These are phyloP conservation scores for Okapia johnstoni DNA, from an alignment of 2,113 vertebrate genomes.

Conservation along the genomic window DNA sequence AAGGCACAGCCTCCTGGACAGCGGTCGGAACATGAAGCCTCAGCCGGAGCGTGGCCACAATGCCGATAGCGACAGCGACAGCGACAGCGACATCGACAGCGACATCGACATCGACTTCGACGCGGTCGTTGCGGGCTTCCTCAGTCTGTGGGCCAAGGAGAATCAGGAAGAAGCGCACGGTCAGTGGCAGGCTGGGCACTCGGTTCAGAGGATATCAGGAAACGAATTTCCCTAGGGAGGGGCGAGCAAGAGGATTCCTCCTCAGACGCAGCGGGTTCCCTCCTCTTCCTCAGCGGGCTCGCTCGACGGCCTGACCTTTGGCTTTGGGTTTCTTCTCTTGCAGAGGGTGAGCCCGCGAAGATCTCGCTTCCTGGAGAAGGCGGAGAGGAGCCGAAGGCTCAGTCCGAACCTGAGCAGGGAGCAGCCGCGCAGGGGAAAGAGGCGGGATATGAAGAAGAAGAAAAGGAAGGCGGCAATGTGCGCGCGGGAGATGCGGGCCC, in stretches of 20 bases:
- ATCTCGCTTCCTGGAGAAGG: accelerated
- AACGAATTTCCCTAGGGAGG: background rate
- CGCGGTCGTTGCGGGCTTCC: accelerated
- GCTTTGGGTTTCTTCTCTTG: background rate
- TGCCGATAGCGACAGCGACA: accelerated
- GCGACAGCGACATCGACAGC: too few relatives aligned
- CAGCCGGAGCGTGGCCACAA: accelerated
- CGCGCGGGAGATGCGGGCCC: accelerated
- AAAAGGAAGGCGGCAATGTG: background rate
- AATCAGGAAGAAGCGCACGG: background rate
- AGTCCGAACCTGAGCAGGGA: background rate
- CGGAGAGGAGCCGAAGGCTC: background rate
- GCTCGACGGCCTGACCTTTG: background rate
- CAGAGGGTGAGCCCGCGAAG: background rate
- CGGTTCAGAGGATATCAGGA: background rate
- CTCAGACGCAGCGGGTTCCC: background rate
- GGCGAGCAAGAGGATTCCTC: too few relatives aligned
- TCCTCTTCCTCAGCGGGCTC: background rate
- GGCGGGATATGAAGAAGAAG: background rate
- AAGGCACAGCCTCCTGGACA: background rate
- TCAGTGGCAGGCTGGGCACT: background rate
- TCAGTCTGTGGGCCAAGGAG: accelerated
- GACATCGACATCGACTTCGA: too few relatives aligned
- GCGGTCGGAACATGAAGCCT: background rate
- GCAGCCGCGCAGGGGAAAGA: too few relatives aligned